Conservation (phyloP, 2,113 vertebrate genomes). For the Macroglossus sobrinus region DNA sequence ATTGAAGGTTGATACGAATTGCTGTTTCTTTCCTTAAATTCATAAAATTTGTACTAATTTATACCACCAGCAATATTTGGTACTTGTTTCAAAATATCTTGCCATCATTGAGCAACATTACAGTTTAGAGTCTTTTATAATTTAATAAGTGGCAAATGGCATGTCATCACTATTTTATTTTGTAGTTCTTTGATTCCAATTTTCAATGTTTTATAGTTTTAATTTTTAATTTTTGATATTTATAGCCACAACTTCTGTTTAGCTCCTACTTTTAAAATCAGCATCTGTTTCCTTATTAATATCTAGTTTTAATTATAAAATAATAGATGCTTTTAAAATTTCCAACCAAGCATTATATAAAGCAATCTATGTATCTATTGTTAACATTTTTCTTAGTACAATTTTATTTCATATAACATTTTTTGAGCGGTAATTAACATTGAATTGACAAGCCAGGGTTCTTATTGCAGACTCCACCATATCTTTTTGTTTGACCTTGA, state of each 20-base stretch:
- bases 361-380: not conserved
- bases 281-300: not conserved
- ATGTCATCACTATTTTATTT: conserved; percentile 6
- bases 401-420: not conserved
- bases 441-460: not conserved
- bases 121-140: not conserved
- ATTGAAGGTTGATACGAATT: not conserved
- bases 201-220: not conserved
- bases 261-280: not conserved
- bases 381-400: not conserved
- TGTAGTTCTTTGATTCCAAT: not conserved
- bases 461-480: not conserved
- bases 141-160: not conserved
- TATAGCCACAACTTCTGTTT: not conserved
- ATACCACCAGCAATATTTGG: not conserved
- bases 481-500: conserved; percentile 41
- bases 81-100: not conserved
- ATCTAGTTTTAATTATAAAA: conserved; percentile 31
- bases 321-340: not conserved
- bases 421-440: not conserved
- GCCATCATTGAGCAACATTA: not conserved
- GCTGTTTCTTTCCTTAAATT: not conserved
- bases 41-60: not conserved
- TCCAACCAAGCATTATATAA: not conserved
- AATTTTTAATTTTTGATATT: not conserved